Base-by-base conservation (phyloP, 2,113 vertebrate genomes). In the Merops nubicus region DNA sequence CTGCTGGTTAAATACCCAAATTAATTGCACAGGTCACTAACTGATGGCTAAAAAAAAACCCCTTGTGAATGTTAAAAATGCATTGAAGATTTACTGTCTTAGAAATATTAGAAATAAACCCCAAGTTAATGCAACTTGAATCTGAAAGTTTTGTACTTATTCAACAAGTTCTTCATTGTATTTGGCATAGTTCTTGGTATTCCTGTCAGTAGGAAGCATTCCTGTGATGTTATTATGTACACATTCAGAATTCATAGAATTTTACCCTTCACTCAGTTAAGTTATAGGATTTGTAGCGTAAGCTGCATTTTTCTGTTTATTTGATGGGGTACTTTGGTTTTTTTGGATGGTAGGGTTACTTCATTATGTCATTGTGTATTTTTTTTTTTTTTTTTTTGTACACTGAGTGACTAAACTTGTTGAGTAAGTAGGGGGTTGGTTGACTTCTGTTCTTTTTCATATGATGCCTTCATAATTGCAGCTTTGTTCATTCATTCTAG, bases 151-250 rank as follows among this genome's bases (percentile, higher is more conserved):
- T 65, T 48, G 8, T 62, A 38, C 8, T 56, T 69, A 6, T 64
- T 84, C 34, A 77, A 25, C 5, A 53, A 40, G 6, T 29, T 67
- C 8, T 65, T 88, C 31, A 36, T 53, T 10, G 63, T 65, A 47
- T 18, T 85, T 70, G 15, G 5, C 19, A 16, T 40, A 33, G 10
- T 82, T 78, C 45, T 74, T 85, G 14, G 9, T 43, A 68, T 77
- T 87, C 25, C 68, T 78, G 8, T 20, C 26, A 12, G 9, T 45
- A 54, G 40, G 25, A 92, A 94, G 15, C 11, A 16, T 14, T 62
- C 6, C n/a, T n/a, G n/a, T n/a, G n/a, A n/a, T n/a, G n/a, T 48
- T 79, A 13, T 8, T 2, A 0, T 40, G 23, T 36, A 33, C 0
- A 0, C 62, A 13, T 54, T 84, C 34, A 47, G n/a, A 40, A 73